Evolutionary conservation across 2,888 invertebrate species (phyloP).

Genomic region (Ormyrus rosae): DNA sequence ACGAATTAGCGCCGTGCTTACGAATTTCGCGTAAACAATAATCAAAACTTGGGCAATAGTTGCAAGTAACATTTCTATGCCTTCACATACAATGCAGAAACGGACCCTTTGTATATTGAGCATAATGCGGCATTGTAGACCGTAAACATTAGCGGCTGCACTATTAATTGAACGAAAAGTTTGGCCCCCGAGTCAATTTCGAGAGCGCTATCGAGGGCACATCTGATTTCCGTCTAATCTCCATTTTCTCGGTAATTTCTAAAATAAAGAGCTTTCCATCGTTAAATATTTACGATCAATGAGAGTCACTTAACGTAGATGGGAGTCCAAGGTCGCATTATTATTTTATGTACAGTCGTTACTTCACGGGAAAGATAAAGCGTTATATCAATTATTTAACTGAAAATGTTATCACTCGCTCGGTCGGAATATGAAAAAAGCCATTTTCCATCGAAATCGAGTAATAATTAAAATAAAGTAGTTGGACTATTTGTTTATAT

Average conservation of each 20-base stretch:
- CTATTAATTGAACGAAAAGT: constrained; percentile 4
- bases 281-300: constrained; percentile 1
- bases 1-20: constrained; percentile 27
- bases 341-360: neutral
- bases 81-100: neutral
- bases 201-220: constrained; percentile 3
- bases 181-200: neutral
- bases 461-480: too few species aligned
- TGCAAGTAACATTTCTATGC: constrained; percentile 23
- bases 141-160: neutral
- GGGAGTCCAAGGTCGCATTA: neutral
- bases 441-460: too few species aligned
- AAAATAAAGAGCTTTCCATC: neutral
- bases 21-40: constrained; percentile 12
- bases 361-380: too few species aligned
- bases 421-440: too few species aligned
- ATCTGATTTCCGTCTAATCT: constrained; percentile 26
- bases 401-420: too few species aligned
- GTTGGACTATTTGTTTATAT: too few species aligned
- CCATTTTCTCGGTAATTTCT: neutral
- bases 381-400: too few species aligned
- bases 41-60: neutral
- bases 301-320: neutral
- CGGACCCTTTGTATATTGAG: neutral
- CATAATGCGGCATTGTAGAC: neutral